These are phyloP conservation scores for Sarcophilus harrisii DNA, from an alignment of 2,797 vertebrate genomes.

Conservation along the genomic window DNA sequence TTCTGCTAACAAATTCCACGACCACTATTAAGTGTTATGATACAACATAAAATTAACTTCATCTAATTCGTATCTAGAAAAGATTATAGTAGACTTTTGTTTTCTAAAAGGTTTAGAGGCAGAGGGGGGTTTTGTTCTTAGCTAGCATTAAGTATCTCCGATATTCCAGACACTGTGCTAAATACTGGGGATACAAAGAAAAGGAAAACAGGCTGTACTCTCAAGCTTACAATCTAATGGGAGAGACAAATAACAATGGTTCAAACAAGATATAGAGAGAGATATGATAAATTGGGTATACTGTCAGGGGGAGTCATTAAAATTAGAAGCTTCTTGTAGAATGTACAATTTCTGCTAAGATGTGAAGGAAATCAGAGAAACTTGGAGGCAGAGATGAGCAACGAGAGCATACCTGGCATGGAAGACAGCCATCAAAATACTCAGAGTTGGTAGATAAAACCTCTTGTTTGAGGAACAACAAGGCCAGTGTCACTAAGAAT, in stretches of 20 bases:
- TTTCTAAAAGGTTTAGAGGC: conserved; percentile 43
- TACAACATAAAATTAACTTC: conserved; percentile 44
- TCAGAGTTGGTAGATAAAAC: neutral
- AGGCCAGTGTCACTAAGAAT: neutral
- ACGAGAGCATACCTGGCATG: neutral
- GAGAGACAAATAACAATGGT: neutral
- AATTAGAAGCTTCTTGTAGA: neutral
- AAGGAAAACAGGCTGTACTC: neutral
- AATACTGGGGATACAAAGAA: neutral
- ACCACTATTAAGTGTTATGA: conserved; percentile 49
- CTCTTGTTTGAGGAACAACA: neutral
- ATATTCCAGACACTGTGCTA: neutral
- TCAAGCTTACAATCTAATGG: neutral
- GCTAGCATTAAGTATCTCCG: neutral
- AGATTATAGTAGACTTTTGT: conserved; percentile 11
- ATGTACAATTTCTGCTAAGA: neutral
- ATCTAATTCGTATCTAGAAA: conserved; percentile 9
- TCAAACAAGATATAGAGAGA: neutral
- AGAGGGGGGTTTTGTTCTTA: conserved; percentile 43
- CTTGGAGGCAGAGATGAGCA: neutral
- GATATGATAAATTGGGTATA: neutral
- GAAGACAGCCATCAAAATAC: neutral
- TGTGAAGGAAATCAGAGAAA: neutral
- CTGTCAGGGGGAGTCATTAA: neutral
- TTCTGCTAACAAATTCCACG: conserved; percentile 51